phyloP scores from a whole-genome alignment of 2,113 vertebrate species.

The Gambusia affinis region DNA sequence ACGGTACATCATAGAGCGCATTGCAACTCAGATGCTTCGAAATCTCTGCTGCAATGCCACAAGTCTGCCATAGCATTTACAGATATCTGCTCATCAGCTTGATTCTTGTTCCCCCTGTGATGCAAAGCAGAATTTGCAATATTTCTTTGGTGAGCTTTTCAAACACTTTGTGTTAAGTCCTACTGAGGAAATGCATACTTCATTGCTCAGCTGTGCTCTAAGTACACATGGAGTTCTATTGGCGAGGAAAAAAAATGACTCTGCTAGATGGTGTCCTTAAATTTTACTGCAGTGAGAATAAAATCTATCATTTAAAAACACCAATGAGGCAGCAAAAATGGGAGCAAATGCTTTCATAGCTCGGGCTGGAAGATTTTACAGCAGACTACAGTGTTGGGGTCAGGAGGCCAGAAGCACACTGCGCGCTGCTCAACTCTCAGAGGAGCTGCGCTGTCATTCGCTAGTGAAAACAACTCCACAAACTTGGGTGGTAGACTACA shows the following conservation, averaged over 20 bases:
- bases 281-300: not conserved
- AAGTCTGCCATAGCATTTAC: not conserved
- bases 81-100: not conserved
- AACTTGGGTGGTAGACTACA: slow-evolving; percentile 24
- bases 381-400: slow-evolving; percentile 32
- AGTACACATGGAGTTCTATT: not conserved
- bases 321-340: slow-evolving; percentile 8
- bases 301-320: slow-evolving; percentile 6
- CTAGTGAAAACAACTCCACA: slow-evolving; percentile 37
- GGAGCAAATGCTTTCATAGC: slow-evolving; percentile 21
- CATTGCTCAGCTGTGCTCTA: not conserved
- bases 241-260: not conserved
- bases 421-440: slow-evolving; percentile 32
- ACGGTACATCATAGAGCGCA: not conserved
- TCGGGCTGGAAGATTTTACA: slow-evolving; percentile 25
- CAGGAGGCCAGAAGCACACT: slow-evolving; percentile 33
- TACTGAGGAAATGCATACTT: not conserved
- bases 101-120: not conserved
- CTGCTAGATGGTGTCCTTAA: not conserved
- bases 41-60: not conserved
- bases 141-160: not conserved
- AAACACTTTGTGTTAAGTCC: not conserved
- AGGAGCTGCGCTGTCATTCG: slow-evolving; percentile 30
- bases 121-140: not conserved
- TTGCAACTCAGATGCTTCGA: not conserved